phyloP scores from a whole-genome alignment of 2,888 invertebrate species.

The Prostheceraeus crozeri region DNA sequence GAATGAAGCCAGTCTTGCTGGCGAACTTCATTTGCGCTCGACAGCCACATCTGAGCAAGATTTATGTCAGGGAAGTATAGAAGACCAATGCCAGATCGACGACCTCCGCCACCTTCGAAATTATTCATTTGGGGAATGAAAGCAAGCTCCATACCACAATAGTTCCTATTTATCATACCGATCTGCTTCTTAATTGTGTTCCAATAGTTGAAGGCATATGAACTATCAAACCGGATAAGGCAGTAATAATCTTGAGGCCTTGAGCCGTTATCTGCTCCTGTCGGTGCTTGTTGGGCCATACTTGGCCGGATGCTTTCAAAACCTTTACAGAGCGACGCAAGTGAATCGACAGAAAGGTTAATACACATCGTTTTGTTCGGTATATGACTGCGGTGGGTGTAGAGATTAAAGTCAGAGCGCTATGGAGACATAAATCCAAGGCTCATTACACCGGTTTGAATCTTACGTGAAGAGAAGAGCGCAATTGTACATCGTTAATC shows the following conservation, averaged over 20 bases:
- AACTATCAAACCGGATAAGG: slow-evolving; percentile 26
- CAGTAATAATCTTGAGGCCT: slow-evolving; percentile 31
- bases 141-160: slow-evolving; percentile 30
- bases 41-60: slow-evolving; percentile 33
- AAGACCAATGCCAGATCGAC: slow-evolving; percentile 29
- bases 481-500: no score
- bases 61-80: slow-evolving; percentile 32
- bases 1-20: slow-evolving; percentile 37
- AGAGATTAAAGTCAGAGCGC: no score
- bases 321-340: no score
- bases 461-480: no score
- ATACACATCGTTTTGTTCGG: no score
- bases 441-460: no score
- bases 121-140: slow-evolving; percentile 32
- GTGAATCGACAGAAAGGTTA: no score
- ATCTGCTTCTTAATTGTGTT: slow-evolving; percentile 31
- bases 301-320: no score
- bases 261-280: no score
- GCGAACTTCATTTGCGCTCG: slow-evolving; percentile 32
- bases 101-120: slow-evolving; percentile 24
- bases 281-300: no score
- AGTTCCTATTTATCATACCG: slow-evolving; percentile 31
- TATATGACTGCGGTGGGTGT: no score
- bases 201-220: slow-evolving; percentile 28
- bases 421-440: no score